Evolutionary conservation across 2,113 vertebrate genomes (phyloP), one percentile per base, ranked within the genome.

Genomic region (Donacobius atricapilla): DNA sequence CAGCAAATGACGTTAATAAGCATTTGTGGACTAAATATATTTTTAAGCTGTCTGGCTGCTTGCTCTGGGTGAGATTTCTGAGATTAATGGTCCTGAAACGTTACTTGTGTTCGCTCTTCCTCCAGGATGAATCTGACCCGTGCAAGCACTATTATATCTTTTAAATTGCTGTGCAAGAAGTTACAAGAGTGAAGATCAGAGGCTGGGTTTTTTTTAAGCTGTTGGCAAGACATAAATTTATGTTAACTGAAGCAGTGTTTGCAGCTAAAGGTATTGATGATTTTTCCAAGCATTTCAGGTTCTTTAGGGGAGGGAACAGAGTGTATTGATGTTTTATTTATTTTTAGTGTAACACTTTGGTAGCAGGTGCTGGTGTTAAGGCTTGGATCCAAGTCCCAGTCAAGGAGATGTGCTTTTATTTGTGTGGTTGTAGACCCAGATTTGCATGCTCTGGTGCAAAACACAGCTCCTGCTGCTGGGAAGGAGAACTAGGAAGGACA

Each of bases 21-120:
- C 88, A 79, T 95, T 96, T 95, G 88, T 75, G 92, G 88, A 89
- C 93, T 96, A 95, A 95, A 96, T 96, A 95, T 97, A 97, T 96
- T 97, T 95, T 93, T 92, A 94, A 96, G 88, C 94, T 95, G 76
- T 78, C 76, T 82, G 90, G 44, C 93, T 95, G 64, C 94, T 96
- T 90, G 86, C 40, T 95, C 61, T 40, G 44, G 69, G 64, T 82
- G 92, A 94, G 93, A 70, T 89, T 87, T 70, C 54, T 2, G 90
- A 93, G 92, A 93, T 94, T 96, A 96, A 94, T 89, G 83, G 96
- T 47, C 88, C 90, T 86, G 77, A 92, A 87, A 30, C 9, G 61
- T 87, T 94, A 30, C 78, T 94, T 3, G 1, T 6, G 0, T 80
- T 93, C 75, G 90, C 76, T 93, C 39, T 94, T 93, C 72, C 56